These are phyloP conservation scores for Embidobia sp. DNA, from an alignment of 2,888 invertebrate species.

Conservation along the genomic window DNA sequence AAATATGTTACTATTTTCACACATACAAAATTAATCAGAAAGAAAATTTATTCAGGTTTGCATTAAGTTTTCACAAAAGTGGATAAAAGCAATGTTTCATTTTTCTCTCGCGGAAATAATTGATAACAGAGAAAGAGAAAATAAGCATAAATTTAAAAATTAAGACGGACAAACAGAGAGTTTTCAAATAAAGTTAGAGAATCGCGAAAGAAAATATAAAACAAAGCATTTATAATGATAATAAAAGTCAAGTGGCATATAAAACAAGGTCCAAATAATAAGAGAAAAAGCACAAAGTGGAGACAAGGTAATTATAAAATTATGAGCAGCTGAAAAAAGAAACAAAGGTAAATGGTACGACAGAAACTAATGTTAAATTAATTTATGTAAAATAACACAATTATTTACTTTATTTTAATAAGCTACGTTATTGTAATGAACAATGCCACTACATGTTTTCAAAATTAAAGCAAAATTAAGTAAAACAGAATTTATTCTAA, in stretches of 20 bases:
- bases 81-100: not conserved
- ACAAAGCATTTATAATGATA: constrained; percentile 39
- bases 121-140: no score
- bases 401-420: no score
- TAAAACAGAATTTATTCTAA: no score
- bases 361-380: no score
- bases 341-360: no score
- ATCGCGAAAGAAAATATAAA: constrained; percentile 13
- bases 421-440: no score
- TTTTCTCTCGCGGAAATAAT: not conserved
- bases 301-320: constrained; percentile 47
- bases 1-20: constrained; percentile 37
- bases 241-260: constrained; percentile 30
- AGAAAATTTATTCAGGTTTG: not conserved
- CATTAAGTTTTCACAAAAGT: not conserved
- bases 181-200: constrained; percentile 10
- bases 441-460: no score
- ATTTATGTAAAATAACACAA: no score
- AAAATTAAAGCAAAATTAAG: no score
- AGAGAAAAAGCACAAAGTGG: constrained; percentile 21
- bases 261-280: constrained; percentile 5
- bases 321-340: constrained; percentile 7
- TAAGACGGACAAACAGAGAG: not conserved
- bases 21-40: constrained; percentile 23
- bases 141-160: not conserved